phyloP scores from a whole-genome alignment of 2,888 invertebrate genomes.

The Hololepta plana region DNA sequence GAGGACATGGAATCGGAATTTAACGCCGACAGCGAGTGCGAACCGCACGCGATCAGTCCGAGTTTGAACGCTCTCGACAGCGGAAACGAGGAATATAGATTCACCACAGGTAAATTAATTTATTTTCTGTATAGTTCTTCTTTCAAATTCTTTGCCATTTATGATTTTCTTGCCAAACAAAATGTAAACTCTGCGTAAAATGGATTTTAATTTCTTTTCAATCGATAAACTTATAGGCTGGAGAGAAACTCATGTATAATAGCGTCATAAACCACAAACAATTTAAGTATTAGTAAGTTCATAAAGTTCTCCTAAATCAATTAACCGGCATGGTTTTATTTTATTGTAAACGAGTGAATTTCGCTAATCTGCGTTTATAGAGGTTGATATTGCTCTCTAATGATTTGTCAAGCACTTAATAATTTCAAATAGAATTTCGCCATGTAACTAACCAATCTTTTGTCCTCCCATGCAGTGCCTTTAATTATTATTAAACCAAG shows the following conservation, averaged over 20 bases:
- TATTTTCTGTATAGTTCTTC: no score
- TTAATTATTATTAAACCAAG: slow-evolving; percentile 35
- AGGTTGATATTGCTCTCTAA: no score
- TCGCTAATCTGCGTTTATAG: no score
- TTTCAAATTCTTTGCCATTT: background rate
- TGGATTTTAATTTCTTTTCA: background rate
- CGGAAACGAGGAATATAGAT: slow-evolving; percentile 42
- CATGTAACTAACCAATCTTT: background rate
- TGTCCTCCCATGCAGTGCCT: slow-evolving; percentile 31
- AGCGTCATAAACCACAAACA: background rate
- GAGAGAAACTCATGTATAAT: slow-evolving; percentile 19
- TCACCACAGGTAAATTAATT: slow-evolving; percentile 33
- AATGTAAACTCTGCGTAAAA: background rate
- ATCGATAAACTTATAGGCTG: slow-evolving; percentile 15
- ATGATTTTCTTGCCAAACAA: background rate
- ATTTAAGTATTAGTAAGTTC: background rate
- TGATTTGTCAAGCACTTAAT: slow-evolving; percentile 1
- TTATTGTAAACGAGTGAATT: no score
- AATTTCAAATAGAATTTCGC: background rate
- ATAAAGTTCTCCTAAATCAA: background rate
- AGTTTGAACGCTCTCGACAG: slow-evolving; percentile 43
- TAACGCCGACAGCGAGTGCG: slow-evolving; percentile 49
- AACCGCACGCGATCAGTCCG: slow-evolving; percentile 40
- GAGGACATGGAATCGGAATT: slow-evolving; percentile 51
- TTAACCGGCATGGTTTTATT: no score